Evolutionary conservation across 2,888 invertebrate genomes (phyloP).

Genomic region (Isotomurus palustris): DNA sequence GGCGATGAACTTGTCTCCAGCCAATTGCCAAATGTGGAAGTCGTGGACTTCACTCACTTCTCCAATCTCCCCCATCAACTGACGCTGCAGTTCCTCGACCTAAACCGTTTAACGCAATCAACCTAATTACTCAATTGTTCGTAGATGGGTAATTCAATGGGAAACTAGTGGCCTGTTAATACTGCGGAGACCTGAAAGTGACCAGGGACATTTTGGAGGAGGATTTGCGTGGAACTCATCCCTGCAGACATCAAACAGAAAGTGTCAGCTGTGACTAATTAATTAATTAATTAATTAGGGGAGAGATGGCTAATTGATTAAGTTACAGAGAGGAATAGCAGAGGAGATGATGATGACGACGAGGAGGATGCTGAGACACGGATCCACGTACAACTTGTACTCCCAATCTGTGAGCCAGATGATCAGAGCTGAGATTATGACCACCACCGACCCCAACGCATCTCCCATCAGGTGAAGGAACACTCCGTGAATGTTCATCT

Average conservation of each 20-base stretch:
- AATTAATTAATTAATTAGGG: no score
- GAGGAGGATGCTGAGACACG: conserved; percentile 82
- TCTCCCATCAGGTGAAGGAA: conserved; percentile 96
- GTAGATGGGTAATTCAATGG: no score
- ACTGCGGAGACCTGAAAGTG: conserved; percentile 94
- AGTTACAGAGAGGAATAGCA: conserved; percentile 75
- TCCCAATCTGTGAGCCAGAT: conserved; percentile 71
- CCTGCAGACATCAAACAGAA: conserved; percentile 53
- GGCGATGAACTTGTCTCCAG: conserved; percentile 89
- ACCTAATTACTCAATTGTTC: no score
- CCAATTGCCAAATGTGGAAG: conserved; percentile 95
- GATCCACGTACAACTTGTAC: conserved; percentile 79
- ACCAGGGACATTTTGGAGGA: conserved; percentile 96
- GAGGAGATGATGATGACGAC: conserved; percentile 80
- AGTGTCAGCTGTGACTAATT: neutral
- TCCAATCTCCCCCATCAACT: conserved; percentile 81
- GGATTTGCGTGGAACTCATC: conserved; percentile 87
- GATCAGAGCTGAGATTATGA: conserved; percentile 74
- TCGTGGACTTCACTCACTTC: conserved; percentile 95
- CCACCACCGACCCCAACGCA: conserved; percentile 90
- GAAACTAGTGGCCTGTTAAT: no score
- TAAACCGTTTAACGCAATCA: no score
- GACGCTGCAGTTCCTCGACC: conserved; percentile 85
- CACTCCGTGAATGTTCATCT: conserved; percentile 99
- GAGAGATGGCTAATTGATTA: no score